Evolutionary conservation across 2,888 invertebrate species (phyloP).

Genomic region (Polymixis lichenea): DNA sequence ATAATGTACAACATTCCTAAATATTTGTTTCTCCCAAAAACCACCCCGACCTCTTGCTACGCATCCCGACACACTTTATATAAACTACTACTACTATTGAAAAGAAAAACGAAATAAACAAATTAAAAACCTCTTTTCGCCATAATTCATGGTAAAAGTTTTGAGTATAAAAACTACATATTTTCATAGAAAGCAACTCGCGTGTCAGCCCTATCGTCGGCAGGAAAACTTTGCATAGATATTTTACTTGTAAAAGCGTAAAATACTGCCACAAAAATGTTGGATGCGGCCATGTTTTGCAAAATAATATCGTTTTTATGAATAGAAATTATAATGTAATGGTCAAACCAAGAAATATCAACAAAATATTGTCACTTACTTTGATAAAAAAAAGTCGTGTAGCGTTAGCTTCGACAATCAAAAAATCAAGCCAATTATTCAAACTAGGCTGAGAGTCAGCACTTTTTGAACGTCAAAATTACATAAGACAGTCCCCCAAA

Average conservation of each 20-base stretch:
- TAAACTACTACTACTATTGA: no score
- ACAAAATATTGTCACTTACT: no score
- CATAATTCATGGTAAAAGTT: slow-evolving; percentile 10
- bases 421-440: no score
- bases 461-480: no score
- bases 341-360: no score
- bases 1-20: not conserved
- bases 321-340: not conserved
- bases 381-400: no score
- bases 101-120: not conserved
- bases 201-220: slow-evolving; percentile 68
- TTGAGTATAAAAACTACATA: slow-evolving; percentile 6
- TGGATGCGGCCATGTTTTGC: slow-evolving; percentile 18
- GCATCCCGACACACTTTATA: not conserved
- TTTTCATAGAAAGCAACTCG: slow-evolving; percentile 10
- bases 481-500: no score
- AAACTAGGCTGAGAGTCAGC: no score
- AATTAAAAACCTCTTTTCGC: not conserved
- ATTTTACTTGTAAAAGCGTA: slow-evolving; percentile 75
- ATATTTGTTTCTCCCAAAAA: not conserved
- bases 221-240: slow-evolving; percentile 69
- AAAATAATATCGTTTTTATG: not conserved
- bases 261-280: slow-evolving; percentile 34
- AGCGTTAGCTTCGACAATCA: no score
- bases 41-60: not conserved